Evolutionary conservation across 2,888 invertebrate species (phyloP), one percentile per base, ranked within the genome.

Genomic region (Drosophila nr. medialis): DNA sequence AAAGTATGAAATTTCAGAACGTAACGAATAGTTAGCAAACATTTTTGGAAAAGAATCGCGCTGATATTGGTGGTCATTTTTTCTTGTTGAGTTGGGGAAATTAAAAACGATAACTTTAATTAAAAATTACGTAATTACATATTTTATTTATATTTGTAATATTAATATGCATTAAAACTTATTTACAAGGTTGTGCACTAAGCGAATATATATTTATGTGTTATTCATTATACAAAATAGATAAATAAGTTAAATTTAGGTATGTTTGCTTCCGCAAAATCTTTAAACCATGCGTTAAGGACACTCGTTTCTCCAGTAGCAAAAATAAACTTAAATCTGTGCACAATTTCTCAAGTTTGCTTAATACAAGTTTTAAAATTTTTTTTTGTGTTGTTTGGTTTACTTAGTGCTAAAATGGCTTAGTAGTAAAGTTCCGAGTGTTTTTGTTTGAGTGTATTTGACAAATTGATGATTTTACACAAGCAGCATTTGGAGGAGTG

Each of bases 171-270:
- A 60, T 85, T 81, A 86, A 85, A 85, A 89, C 87, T 84, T 86
- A 86, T 89, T 79, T 86, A 86, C 86, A 86, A 71, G 79, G 59
- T 83, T 83, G 86, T 86, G 86, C 84, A 86, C 69, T 81, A 84
- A 77, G 89, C 85, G 69, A 86, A 71, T 71, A 81, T 64, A 55
- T 72, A 65, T 58, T 71, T 66, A 51, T 48, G 77, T 86, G 68
- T 81, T 70, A 66, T 49, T 50, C 70, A 64, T 81, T 83, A 83
- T 83, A 86, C 58, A 86, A 83, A 83, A 83, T 79, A 68, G 67
- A 68, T 72, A 79, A 73, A 77, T 86, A 71, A 62, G 50, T 81
- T 72, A 67, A 71, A 63, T 67, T 42, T 68, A 42, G 60, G 49
- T 32, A 64, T 74, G 70, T 62, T 74, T 74, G 69, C 71, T 64